A percentile compares a stretch with the other conserved stretches of the same genome.
phyloP scores from a whole-genome alignment of 2,888 invertebrate genomes.

The Heliconius charithonia region DNA sequence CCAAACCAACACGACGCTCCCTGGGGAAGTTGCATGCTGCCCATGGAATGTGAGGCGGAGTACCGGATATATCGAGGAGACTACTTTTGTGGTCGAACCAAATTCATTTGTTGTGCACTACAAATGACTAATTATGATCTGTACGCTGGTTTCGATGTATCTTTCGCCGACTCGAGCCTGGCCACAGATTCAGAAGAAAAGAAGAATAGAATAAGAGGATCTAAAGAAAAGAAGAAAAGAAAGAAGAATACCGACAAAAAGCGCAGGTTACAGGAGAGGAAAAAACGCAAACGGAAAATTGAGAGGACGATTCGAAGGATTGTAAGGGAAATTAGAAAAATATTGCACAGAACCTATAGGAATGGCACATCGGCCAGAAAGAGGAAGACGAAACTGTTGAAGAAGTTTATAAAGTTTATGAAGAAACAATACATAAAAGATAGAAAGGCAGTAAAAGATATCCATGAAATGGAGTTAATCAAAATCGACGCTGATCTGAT shows the following conservation, averaged over 20 bases:
- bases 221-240: conserved; percentile 51
- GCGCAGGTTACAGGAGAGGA: conserved; percentile 54
- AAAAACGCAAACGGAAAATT: conserved; percentile 63
- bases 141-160: conserved; percentile 70
- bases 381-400: conserved; percentile 67
- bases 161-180: conserved; percentile 64
- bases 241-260: conserved; percentile 50
- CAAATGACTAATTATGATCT: conserved; percentile 67
- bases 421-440: conserved; percentile 69
- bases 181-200: conserved; percentile 64
- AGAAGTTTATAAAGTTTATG: conserved; percentile 65
- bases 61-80: conserved; percentile 73
- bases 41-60: conserved; percentile 69
- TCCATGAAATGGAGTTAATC: conserved; percentile 63
- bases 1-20: conserved; percentile 75
- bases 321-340: conserved; percentile 62
- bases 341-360: conserved; percentile 61
- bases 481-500: conserved; percentile 60
- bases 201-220: conserved; percentile 47
- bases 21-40: conserved; percentile 71
- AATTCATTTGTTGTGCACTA: conserved; percentile 70
- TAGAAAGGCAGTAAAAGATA: conserved; percentile 61
- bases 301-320: conserved; percentile 64
- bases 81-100: conserved; percentile 67
- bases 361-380: conserved; percentile 64